A percentile compares a stretch with the other conserved stretches of the same genome.
These are phyloP conservation scores for Notodonta ziczac DNA, from an alignment of 2,888 invertebrate species.

Conservation along the genomic window DNA sequence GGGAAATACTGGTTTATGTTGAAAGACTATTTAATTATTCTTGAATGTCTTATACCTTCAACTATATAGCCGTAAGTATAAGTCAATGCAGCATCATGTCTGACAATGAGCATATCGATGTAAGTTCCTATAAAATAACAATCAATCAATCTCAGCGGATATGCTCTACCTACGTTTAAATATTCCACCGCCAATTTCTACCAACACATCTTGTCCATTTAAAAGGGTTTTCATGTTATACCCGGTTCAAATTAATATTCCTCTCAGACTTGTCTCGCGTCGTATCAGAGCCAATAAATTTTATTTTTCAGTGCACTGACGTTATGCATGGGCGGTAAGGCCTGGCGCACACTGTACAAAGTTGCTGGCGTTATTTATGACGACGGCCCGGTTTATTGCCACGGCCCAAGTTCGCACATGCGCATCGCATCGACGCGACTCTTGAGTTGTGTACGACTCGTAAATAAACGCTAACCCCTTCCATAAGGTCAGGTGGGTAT, in stretches of 20 bases:
- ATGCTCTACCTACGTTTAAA: neutral
- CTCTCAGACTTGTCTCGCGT: constrained; percentile 26
- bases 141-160: neutral
- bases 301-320: constrained; percentile 51
- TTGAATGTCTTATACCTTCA: too few relatives aligned
- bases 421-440: constrained; percentile 53
- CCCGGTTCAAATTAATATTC: constrained; percentile 38
- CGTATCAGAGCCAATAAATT: constrained; percentile 46
- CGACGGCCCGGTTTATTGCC: constrained; percentile 65
- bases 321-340: constrained; percentile 41
- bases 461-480: constrained; percentile 73
- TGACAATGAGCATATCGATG: too few relatives aligned
- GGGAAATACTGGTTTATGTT: too few relatives aligned
- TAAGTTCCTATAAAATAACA: neutral
- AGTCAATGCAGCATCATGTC: too few relatives aligned
- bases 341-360: constrained; percentile 62
- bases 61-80: too few relatives aligned
- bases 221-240: constrained; percentile 50
- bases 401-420: constrained; percentile 76
- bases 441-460: constrained; percentile 51
- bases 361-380: constrained; percentile 76
- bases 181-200: constrained; percentile 5
- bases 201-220: constrained; percentile 27
- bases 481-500: constrained; percentile 60
- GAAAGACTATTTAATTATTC: too few relatives aligned